These are phyloP conservation scores for Exaiptasia diaphana DNA, from an alignment of 64 coral and sea anemone species.

Conservation along the genomic window DNA sequence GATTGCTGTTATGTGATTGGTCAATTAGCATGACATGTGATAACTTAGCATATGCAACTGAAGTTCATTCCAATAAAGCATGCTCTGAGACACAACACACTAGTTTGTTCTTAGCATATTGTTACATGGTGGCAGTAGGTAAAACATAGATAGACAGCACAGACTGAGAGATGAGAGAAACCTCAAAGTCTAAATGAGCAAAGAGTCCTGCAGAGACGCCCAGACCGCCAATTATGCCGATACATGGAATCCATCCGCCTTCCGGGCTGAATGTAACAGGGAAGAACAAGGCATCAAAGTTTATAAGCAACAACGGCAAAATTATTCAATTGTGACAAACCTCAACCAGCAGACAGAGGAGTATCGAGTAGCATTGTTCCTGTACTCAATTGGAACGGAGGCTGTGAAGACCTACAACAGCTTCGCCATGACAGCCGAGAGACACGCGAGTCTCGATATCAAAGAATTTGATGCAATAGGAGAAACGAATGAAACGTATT, in stretches of 20 bases:
- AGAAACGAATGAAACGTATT: slow-evolving; percentile 19
- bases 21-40: no score
- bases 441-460: background rate
- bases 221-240: no score
- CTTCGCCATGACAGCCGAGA: slow-evolving; percentile 12
- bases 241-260: slow-evolving; percentile 49
- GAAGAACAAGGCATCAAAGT: slow-evolving; percentile 36
- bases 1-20: no score
- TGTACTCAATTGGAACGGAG: slow-evolving; percentile 26
- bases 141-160: no score
- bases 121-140: no score
- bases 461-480: slow-evolving; percentile 18
- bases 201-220: no score
- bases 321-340: slow-evolving; percentile 46
- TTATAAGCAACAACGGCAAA: slow-evolving; percentile 41
- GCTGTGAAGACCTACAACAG: slow-evolving; percentile 30
- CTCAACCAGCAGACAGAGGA: slow-evolving; percentile 37
- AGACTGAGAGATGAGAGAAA: no score
- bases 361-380: slow-evolving; percentile 33
- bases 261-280: slow-evolving; percentile 16
- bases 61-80: no score
- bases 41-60: no score
- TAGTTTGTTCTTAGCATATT: no score
- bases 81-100: no score
- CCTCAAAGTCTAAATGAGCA: no score